These are phyloP conservation scores for Lucilia cuprina DNA, from an alignment of 1,140 invertebrate species.

Conservation along the genomic window DNA sequence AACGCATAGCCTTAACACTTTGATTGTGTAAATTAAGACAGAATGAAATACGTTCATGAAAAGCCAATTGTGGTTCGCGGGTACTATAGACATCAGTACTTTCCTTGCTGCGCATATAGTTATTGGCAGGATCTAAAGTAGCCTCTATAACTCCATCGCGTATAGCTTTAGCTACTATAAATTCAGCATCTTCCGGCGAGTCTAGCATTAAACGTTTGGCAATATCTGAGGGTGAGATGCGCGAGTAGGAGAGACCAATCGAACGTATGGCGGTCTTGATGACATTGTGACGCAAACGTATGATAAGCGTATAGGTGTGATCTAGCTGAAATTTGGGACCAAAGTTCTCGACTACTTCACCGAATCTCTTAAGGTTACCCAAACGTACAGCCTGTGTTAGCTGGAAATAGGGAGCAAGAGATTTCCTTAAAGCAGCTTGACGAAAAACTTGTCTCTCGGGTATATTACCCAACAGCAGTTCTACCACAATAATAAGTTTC, in stretches of 20 bases:
- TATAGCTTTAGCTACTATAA: constrained; percentile 99
- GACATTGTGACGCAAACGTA: constrained; percentile 96
- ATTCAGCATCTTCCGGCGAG: constrained; percentile 97
- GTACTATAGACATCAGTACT: constrained; percentile 97
- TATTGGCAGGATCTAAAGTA: constrained; percentile 91
- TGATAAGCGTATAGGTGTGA: constrained; percentile 93
- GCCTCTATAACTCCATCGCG: constrained; percentile 98
- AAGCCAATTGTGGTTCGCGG: constrained; percentile 93
- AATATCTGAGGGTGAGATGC: constrained; percentile 94
- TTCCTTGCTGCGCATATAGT: constrained; percentile 97
- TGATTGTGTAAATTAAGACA: constrained; percentile 98
- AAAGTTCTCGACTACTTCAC: constrained; percentile 90
- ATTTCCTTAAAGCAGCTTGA: constrained; percentile 83
- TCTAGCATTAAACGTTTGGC: constrained; percentile 92
- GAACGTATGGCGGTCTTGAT: constrained; percentile 98
- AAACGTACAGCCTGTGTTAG: constrained; percentile 96
- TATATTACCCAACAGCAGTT: constrained; percentile 95
- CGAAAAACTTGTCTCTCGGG: constrained; percentile 91
- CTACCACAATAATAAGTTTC: constrained; percentile 94
- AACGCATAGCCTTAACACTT: constrained; percentile 98
- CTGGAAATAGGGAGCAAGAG: constrained; percentile 95
- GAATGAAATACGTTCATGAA: constrained; percentile 97
- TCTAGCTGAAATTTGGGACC: constrained; percentile 86
- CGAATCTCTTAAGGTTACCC: constrained; percentile 93
- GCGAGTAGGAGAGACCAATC: constrained; percentile 95